Percentiles rank a stretch among this genome's conserved stretches.
Conservation (phyloP, 1,140 invertebrate species). For the Drosophila tsacasi region DNA sequence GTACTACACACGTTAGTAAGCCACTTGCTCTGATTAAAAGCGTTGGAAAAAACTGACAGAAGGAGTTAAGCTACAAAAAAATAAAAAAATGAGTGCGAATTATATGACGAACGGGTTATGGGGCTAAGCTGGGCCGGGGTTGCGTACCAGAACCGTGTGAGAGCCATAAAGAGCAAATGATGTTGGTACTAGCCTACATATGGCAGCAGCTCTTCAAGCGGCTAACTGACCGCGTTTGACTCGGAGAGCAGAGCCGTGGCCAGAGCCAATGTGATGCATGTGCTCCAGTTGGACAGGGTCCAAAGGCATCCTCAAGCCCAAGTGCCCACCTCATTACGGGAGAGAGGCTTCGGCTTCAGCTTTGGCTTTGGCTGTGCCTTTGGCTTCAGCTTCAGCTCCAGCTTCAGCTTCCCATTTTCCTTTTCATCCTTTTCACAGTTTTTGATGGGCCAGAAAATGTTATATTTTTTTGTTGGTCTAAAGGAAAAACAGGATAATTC, state of each 20-base stretch:
- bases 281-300: slow-evolving; percentile 61
- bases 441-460: slow-evolving; percentile 13
- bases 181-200: slow-evolving; percentile 63
- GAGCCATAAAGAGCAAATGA: slow-evolving; percentile 55
- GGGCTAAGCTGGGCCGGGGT: slow-evolving; percentile 24
- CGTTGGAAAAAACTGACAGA: slow-evolving; percentile 6
- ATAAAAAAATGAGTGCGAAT: slow-evolving; percentile 51
- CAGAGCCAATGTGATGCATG: slow-evolving; percentile 20
- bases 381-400: too few relatives aligned
- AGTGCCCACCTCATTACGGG: slow-evolving; percentile 28
- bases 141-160: slow-evolving; percentile 31
- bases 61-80: slow-evolving; percentile 14
- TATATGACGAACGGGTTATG: slow-evolving; percentile 74
- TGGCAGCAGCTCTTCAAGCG: slow-evolving; percentile 36
- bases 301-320: slow-evolving; percentile 44
- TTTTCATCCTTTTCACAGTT: slow-evolving; percentile 7
- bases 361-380: too few relatives aligned
- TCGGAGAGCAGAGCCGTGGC: slow-evolving; percentile 1
- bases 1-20: slow-evolving; percentile 35
- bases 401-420: not conserved
- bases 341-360: not conserved
- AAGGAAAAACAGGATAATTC: slow-evolving; percentile 3
- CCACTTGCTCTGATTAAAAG: slow-evolving; percentile 80
- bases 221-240: slow-evolving; percentile 63
- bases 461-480: slow-evolving; percentile 5